phyloP scores from a whole-genome alignment of 2,113 vertebrate genomes.

The Callopanchax toddi region DNA sequence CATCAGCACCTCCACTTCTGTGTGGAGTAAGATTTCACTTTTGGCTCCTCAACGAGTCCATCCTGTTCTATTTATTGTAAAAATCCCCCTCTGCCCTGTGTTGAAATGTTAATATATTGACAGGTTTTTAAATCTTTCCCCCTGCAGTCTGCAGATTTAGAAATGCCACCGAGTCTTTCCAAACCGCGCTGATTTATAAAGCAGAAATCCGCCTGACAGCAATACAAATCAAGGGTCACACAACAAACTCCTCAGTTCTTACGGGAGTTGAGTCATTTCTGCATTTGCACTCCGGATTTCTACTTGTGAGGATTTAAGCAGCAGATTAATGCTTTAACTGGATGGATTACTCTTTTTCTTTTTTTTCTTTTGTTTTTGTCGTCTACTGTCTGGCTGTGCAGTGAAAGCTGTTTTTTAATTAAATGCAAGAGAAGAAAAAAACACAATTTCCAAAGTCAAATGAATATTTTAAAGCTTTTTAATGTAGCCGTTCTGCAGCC shows the following conservation, averaged over 20 bases:
- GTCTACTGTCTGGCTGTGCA: conserved; percentile 16
- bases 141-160: not conserved
- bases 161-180: not conserved
- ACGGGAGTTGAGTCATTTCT: not conserved
- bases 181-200: not conserved
- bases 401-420: not conserved
- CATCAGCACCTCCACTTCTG: conserved; percentile 18
- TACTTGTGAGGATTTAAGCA: not conserved
- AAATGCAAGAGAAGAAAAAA: not conserved
- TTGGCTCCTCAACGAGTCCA: conserved; percentile 40
- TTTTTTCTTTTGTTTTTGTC: not conserved
- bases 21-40: conserved; percentile 65
- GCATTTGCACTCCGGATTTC: not conserved
- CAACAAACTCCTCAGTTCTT: not conserved
- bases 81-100: conserved; percentile 32
- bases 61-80: conserved; percentile 52
- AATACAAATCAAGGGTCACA: not conserved
- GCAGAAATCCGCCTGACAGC: not conserved
- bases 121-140: not conserved
- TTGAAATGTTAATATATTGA: conserved; percentile 7
- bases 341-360: not conserved
- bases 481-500: conserved; percentile 2
- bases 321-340: not conserved
- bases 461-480: conserved; percentile 36
- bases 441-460: not conserved